Conservation (phyloP, 2,888 invertebrate genomes). For the Eupithecia inturbata region DNA sequence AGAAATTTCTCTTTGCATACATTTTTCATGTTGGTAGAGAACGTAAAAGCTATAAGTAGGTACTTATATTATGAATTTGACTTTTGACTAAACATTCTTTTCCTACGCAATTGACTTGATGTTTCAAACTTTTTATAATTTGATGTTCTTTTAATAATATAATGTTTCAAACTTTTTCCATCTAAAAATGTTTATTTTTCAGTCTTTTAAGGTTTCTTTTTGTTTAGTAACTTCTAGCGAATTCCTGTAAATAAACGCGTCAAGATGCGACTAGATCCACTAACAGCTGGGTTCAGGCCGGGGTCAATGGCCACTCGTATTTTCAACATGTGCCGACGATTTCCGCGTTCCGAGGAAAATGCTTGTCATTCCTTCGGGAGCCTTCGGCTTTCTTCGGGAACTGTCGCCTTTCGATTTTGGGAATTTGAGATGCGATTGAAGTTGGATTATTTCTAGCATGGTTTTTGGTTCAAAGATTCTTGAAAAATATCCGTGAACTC, state of each 20-base stretch:
- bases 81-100: not conserved
- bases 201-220: constrained; percentile 3
- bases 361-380: constrained; percentile 77
- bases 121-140: not conserved
- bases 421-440: constrained; percentile 28
- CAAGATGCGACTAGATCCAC: constrained; percentile 75
- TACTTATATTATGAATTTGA: not conserved
- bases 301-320: constrained; percentile 82
- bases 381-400: constrained; percentile 68
- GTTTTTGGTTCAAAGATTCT: not conserved
- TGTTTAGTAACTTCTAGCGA: constrained; percentile 38
- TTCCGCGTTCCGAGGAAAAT: constrained; percentile 83
- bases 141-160: no score
- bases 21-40: not conserved
- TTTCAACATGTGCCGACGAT: constrained; percentile 83
- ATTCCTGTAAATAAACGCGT: constrained; percentile 68
- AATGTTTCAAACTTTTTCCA: not conserved
- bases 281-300: constrained; percentile 79
- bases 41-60: not conserved
- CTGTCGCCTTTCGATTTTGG: constrained; percentile 46
- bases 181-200: not conserved
- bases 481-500: not conserved
- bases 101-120: not conserved
- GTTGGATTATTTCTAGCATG: constrained; percentile 19
- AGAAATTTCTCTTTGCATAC: not conserved